These are phyloP conservation scores for Drosophila nigricruria DNA, from an alignment of 2,888 invertebrate species.

Conservation along the genomic window DNA sequence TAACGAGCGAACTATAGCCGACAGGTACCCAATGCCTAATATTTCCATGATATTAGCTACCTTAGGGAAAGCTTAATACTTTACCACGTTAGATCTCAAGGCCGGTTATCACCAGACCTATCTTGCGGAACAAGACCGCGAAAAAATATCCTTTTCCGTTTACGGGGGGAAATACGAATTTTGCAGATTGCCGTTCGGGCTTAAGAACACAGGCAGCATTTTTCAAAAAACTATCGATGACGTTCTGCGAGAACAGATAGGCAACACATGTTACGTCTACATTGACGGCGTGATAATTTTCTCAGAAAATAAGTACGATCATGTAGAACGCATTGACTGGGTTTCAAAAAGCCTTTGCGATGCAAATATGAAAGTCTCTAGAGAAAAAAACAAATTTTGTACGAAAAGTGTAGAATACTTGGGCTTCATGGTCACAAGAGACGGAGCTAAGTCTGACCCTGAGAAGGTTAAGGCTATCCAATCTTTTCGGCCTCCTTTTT, in stretches of 20 bases:
- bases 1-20: background rate
- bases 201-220: background rate
- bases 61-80: no score
- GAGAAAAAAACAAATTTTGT: background rate
- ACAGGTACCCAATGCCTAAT: background rate
- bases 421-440: background rate
- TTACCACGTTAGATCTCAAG: background rate
- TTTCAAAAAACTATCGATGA: constrained; percentile 2
- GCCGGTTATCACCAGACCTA: background rate
- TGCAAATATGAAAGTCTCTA: background rate
- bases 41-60: no score
- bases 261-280: constrained; percentile 1
- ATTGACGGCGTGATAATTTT: constrained; percentile 3
- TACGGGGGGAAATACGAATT: background rate
- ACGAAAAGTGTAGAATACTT: background rate
- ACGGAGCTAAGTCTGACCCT: background rate
- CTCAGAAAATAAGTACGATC: background rate
- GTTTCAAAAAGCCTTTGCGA: background rate
- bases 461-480: background rate
- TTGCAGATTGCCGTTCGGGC: background rate
- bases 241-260: background rate
- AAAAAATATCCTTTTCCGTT: background rate
- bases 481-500: background rate
- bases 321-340: background rate
- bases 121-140: no score